Evolutionary conservation across 2,888 invertebrate genomes (phyloP), one percentile per base, ranked within the genome.

Genomic region (Clivina fossor): DNA sequence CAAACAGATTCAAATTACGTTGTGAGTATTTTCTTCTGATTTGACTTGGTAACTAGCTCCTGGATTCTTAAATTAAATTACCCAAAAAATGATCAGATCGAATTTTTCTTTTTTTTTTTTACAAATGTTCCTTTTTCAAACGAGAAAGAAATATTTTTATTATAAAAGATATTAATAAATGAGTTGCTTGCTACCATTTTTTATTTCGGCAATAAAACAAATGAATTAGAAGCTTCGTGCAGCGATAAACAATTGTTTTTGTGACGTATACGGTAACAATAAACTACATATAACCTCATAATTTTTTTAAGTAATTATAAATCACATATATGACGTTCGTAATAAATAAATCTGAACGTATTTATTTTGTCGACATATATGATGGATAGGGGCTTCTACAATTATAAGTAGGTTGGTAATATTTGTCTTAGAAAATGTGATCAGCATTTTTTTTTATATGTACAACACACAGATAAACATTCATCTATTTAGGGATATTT

Each of bases 81-180:
- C n/a, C n/a, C n/a, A n/a, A n/a, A n/a, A n/a, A n/a, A n/a, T n/a
- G n/a, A n/a, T n/a, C n/a, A n/a, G n/a, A n/a, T n/a, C n/a, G n/a
- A n/a, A n/a, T n/a, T n/a, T n/a, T n/a, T n/a, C n/a, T n/a, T n/a
- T n/a, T n/a, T n/a, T n/a, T n/a, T n/a, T n/a, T n/a, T n/a, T n/a
- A n/a, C n/a, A n/a, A n/a, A n/a, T n/a, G n/a, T n/a, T n/a, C n/a
- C n/a, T n/a, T n/a, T n/a, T n/a, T n/a, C n/a, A n/a, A n/a, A n/a
- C n/a, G n/a, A n/a, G n/a, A n/a, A n/a, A n/a, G n/a, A n/a, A n/a
- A n/a, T 41, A 41, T 46, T 46, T 47, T 47, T 47, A 47, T 47
- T 47, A 47, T 47, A 47, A 47, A 47, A 47, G 47, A 47, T 47
- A 47, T 47, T 47, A 22, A 33, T 47, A 47, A 47, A 47, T 47